A percentile compares a stretch with the other conserved stretches of the same genome.
These are phyloP conservation scores for Megaceryle torquata DNA, from an alignment of 2,113 vertebrate species.

Conservation along the genomic window DNA sequence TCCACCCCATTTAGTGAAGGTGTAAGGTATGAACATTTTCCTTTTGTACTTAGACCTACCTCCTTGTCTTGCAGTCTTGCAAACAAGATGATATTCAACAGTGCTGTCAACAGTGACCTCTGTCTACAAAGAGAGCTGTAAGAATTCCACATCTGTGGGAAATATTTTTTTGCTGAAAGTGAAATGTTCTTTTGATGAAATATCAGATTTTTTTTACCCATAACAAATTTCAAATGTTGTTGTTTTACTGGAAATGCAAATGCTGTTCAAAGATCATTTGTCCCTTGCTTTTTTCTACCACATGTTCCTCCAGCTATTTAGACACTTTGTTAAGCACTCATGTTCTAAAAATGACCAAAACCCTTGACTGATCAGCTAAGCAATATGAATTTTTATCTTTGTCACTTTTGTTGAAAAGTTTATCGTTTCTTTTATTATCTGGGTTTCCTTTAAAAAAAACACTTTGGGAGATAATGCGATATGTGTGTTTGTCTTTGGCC, in stretches of 20 bases:
- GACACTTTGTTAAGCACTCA: neutral
- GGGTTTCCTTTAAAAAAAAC: neutral
- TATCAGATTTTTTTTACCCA: neutral
- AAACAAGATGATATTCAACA: neutral
- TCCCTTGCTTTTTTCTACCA: neutral
- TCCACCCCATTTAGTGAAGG: neutral
- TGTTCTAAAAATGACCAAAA: neutral
- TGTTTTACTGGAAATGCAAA: neutral
- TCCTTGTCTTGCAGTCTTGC: neutral
- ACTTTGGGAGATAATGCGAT: neutral
- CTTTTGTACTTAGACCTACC: neutral
- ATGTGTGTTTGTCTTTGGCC: neutral
- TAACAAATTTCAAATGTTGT: neutral
- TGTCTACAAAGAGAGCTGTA: conserved; percentile 47
- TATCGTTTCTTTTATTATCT: neutral
- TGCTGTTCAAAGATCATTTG: neutral
- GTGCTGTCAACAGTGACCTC: neutral
- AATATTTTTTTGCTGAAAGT: conserved; percentile 1
- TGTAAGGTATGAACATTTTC: neutral
- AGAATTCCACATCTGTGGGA: neutral
- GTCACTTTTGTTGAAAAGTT: neutral
- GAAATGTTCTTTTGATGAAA: conserved; percentile 14
- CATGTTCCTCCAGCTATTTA: neutral
- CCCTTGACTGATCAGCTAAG: neutral
- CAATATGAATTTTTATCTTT: neutral